phyloP scores from a whole-genome alignment of 2,888 invertebrate species.

The Drosophila melanocephala region DNA sequence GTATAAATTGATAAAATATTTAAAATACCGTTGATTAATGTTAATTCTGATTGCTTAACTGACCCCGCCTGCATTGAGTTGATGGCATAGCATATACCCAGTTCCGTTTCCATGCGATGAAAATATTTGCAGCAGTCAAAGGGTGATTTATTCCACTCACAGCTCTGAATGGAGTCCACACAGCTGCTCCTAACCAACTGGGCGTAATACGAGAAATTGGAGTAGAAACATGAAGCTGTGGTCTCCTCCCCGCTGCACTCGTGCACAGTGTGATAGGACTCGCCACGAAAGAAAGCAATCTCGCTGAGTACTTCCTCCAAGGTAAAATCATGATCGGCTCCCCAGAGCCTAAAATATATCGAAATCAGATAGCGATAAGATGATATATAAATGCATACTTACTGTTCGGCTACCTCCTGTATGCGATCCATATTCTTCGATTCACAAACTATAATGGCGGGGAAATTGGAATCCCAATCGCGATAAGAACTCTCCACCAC shows the following conservation, averaged over 20 bases:
- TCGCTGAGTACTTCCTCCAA: conserved; percentile 90
- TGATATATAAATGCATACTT: conserved; percentile 63
- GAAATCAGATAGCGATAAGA: accelerated
- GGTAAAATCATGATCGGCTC: conserved; percentile 89
- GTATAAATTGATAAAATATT: background rate
- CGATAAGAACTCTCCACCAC: conserved; percentile 91
- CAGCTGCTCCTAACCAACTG: conserved; percentile 88
- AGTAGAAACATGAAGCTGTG: conserved; percentile 87
- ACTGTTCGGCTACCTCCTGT: conserved; percentile 89
- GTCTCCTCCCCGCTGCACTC: conserved; percentile 87
- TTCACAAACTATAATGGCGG: conserved; percentile 91
- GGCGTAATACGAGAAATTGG: conserved; percentile 88
- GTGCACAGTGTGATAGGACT: conserved; percentile 88
- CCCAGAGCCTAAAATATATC: conserved; percentile 86
- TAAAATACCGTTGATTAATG: background rate
- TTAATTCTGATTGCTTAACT: conserved; percentile 3
- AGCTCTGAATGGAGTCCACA: conserved; percentile 87
- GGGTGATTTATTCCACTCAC: conserved; percentile 87
- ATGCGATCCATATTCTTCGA: conserved; percentile 88
- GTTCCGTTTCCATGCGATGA: conserved; percentile 88
- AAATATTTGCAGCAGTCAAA: conserved; percentile 90
- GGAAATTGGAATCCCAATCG: conserved; percentile 91
- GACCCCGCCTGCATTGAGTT: conserved; percentile 88
- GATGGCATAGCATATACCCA: conserved; percentile 89
- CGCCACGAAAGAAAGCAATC: conserved; percentile 89